phyloP scores from a whole-genome alignment of 2,113 vertebrate genomes.

The Spea multiplicata region DNA sequence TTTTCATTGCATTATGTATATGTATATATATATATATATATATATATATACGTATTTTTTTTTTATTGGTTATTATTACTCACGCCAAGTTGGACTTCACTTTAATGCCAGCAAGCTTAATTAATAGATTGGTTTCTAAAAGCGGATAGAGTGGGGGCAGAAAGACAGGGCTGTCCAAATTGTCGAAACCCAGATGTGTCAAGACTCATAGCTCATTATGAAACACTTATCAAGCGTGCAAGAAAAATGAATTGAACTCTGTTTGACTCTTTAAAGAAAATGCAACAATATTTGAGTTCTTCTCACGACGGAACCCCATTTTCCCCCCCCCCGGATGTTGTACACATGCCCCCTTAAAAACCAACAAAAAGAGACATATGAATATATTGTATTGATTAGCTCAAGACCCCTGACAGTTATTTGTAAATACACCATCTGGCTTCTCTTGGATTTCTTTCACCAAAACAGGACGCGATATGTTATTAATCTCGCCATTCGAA shows the following conservation, averaged over 20 bases:
- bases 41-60: slow-evolving; percentile 51
- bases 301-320: slow-evolving; percentile 65
- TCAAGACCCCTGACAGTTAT: slow-evolving; percentile 99
- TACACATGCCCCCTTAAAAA: slow-evolving; percentile 84
- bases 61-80: slow-evolving; percentile 89
- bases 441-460: slow-evolving; percentile 98
- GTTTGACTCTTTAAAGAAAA: slow-evolving; percentile 79
- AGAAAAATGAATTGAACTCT: slow-evolving; percentile 87
- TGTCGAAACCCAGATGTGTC: slow-evolving; percentile 81
- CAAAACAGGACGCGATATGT: slow-evolving; percentile 99
- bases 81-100: slow-evolving; percentile 91
- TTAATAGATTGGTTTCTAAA: slow-evolving; percentile 98
- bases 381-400: slow-evolving; percentile 99
- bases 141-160: slow-evolving; percentile 98
- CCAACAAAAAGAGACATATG: slow-evolving; percentile 93
- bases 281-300: slow-evolving; percentile 63
- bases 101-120: slow-evolving; percentile 97
- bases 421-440: slow-evolving; percentile 99
- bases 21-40: slow-evolving; percentile 45
- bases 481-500: slow-evolving; percentile 97
- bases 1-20: slow-evolving; percentile 57
- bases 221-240: slow-evolving; percentile 89
- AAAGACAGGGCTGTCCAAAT: slow-evolving; percentile 76
- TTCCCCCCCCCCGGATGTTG: slow-evolving; percentile 88
- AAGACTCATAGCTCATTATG: slow-evolving; percentile 84